phyloP scores from a whole-genome alignment of 2,797 vertebrate genomes.

The Balearica regulorum region DNA sequence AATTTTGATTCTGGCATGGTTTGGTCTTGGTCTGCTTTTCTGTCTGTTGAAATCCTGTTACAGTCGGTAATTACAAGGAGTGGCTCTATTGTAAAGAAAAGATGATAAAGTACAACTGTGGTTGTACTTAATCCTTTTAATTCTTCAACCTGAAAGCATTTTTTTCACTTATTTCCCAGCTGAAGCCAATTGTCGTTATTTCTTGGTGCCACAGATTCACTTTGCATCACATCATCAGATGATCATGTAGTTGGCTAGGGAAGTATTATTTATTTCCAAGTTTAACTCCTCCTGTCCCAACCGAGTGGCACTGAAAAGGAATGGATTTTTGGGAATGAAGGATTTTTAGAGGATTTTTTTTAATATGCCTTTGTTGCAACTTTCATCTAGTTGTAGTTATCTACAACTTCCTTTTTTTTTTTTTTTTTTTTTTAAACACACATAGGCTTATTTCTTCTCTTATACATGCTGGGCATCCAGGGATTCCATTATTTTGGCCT shows the following conservation, averaged over 20 bases:
- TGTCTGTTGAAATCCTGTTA: not conserved
- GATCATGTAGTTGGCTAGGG: not conserved
- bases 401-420: not conserved
- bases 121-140: not conserved
- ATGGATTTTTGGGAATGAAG: not conserved
- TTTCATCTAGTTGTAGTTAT: not conserved
- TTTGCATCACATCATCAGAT: not conserved
- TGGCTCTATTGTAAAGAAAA: not conserved
- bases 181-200: not conserved
- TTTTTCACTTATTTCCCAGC: not conserved
- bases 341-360: not conserved
- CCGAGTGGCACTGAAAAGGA: not conserved
- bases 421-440: not conserved
- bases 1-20: not conserved
- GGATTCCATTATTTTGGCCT: not conserved
- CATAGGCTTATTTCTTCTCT: not conserved
- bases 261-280: not conserved
- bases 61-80: not conserved
- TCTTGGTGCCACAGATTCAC: not conserved
- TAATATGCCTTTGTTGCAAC: fast-evolving
- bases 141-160: not conserved
- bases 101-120: not conserved
- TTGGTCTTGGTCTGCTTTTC: not conserved
- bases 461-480: not conserved
- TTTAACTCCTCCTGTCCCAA: not conserved